Percentiles rank a stretch among this genome's conserved stretches.
These are phyloP conservation scores for Brachyrhaphis roseni DNA, from an alignment of 2,797 vertebrate species.

Conservation along the genomic window DNA sequence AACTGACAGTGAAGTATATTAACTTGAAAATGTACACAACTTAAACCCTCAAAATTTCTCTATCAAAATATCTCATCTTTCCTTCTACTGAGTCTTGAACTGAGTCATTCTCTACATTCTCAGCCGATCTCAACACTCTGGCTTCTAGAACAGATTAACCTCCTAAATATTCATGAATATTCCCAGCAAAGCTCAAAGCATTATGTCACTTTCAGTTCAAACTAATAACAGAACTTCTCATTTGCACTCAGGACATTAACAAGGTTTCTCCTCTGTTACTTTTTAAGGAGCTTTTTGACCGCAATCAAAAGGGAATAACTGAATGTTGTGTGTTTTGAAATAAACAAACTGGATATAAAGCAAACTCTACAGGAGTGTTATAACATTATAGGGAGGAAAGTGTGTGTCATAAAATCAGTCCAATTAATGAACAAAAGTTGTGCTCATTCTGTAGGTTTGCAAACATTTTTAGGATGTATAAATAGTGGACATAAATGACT, in stretches of 20 bases:
- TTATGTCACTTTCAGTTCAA: constrained; percentile 55
- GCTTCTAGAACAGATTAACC: constrained; percentile 46
- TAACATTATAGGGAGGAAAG: neutral
- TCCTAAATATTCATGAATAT: constrained; percentile 64
- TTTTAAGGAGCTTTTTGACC: neutral
- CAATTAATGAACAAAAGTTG: neutral
- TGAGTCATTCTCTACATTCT: constrained; percentile 39
- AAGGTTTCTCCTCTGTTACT: neutral
- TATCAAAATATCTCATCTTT: constrained; percentile 1
- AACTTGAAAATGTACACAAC: neutral
- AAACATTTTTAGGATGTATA: neutral
- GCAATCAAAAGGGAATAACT: neutral
- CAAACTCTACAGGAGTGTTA: neutral
- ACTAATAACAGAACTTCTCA: constrained; percentile 11
- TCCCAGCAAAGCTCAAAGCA: constrained; percentile 47
- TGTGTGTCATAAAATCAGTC: neutral
- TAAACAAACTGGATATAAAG: neutral
- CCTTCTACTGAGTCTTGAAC: constrained; percentile 46
- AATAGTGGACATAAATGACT: neutral
- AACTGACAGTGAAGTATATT: neutral
- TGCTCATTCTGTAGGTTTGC: neutral
- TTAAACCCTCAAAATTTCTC: neutral
- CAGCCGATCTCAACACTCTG: constrained; percentile 50
- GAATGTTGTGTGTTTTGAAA: neutral
- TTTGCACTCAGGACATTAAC: constrained; percentile 6